A percentile compares a stretch with the other conserved stretches of the same genome.
Conservation (phyloP, 2,888 invertebrate species). For the Seladonia tumulorum region DNA sequence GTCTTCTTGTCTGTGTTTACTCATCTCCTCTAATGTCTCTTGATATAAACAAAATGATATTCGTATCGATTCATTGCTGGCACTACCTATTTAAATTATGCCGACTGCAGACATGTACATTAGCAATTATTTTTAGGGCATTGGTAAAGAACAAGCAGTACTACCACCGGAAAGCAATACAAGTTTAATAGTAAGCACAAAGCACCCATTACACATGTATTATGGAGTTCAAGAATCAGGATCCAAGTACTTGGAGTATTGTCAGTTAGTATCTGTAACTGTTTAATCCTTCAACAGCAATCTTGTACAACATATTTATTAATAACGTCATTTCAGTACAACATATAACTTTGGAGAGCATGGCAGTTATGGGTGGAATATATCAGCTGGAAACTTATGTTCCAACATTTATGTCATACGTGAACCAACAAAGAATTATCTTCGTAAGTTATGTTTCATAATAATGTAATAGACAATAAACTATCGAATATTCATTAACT, state of each 20-base stretch:
- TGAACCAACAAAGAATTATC: slow-evolving; percentile 78
- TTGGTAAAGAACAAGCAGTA: slow-evolving; percentile 68
- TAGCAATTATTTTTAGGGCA: slow-evolving; percentile 76
- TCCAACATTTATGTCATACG: slow-evolving; percentile 73
- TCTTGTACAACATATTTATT: neutral
- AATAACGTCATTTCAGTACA: slow-evolving; percentile 64
- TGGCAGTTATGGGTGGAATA: slow-evolving; percentile 83
- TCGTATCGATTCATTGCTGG: neutral
- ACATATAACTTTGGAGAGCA: slow-evolving; percentile 80
- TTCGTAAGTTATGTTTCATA: slow-evolving; percentile 77
- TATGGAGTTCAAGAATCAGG: slow-evolving; percentile 55
- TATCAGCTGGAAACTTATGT: slow-evolving; percentile 73
- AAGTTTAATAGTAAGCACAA: slow-evolving; percentile 76
- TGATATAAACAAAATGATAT: neutral
- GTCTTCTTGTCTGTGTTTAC: no score
- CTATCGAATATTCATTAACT: slow-evolving; percentile 15
- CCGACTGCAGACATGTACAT: neutral
- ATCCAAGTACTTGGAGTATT: slow-evolving; percentile 54
- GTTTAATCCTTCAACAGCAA: neutral
- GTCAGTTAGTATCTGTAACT: slow-evolving; percentile 75
- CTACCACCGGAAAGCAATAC: slow-evolving; percentile 72
- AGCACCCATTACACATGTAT: slow-evolving; percentile 77
- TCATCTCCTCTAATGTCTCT: neutral
- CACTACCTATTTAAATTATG: neutral
- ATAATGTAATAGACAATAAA: neutral